These are phyloP conservation scores for Vesta saturnalis DNA, from an alignment of 2,888 invertebrate species.

Conservation along the genomic window DNA sequence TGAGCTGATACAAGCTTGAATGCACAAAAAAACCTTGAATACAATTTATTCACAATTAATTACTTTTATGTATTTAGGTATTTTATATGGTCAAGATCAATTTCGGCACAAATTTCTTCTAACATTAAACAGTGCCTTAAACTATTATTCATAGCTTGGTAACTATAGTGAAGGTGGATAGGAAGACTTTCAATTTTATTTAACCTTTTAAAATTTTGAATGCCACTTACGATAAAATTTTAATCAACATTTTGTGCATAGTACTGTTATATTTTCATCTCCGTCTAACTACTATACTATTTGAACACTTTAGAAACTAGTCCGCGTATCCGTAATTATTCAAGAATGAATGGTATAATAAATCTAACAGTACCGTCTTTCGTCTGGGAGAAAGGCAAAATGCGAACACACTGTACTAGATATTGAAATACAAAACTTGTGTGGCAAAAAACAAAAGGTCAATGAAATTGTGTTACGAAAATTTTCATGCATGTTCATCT, in stretches of 20 bases:
- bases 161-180: conserved; percentile 5
- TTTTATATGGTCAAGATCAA: too few relatives aligned
- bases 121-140: too few relatives aligned
- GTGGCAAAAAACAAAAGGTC: conserved; percentile 20
- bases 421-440: conserved; percentile 12
- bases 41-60: too few relatives aligned
- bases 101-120: too few relatives aligned
- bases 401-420: conserved; percentile 21
- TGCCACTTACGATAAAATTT: not conserved
- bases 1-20: too few relatives aligned
- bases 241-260: not conserved
- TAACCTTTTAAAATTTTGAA: conserved; percentile 25
- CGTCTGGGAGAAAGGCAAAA: conserved; percentile 23
- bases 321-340: conserved; percentile 13
- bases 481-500: not conserved
- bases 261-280: too few relatives aligned
- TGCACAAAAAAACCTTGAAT: too few relatives aligned
- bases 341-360: conserved; percentile 13
- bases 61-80: too few relatives aligned
- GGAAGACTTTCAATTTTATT: conserved; percentile 25
- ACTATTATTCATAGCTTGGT: too few relatives aligned
- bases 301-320: conserved; percentile 5
- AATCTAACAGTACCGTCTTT: conserved; percentile 14
- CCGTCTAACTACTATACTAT: not conserved
- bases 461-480: conserved; percentile 9